Percentiles rank a stretch among this genome's conserved stretches.
Conservation (phyloP, 2,888 invertebrate species). For the Meiosimyza platycephala region DNA sequence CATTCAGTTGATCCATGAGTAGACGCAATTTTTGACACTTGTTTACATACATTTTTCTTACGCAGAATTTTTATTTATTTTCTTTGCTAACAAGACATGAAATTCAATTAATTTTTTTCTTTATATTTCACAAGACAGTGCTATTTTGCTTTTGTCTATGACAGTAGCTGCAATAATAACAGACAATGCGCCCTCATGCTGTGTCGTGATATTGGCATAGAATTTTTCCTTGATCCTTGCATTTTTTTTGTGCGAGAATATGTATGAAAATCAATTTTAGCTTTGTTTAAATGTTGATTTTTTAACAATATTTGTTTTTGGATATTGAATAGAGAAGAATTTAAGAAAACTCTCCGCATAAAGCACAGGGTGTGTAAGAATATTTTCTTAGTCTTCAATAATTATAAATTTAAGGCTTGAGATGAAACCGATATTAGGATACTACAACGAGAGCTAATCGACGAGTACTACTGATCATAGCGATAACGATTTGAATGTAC, state of each 20-base stretch:
- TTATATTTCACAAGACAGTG: too few species aligned
- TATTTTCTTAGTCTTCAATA: too few species aligned
- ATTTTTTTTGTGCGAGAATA: neutral
- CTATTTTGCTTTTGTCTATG: too few species aligned
- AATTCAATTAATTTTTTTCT: constrained; percentile 33
- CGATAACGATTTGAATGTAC: too few species aligned
- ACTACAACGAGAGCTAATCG: too few species aligned
- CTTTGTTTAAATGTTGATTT: constrained; percentile 32
- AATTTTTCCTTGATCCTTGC: neutral
- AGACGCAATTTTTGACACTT: constrained; percentile 43
- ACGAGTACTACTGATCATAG: too few species aligned
- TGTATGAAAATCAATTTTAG: constrained; percentile 17
- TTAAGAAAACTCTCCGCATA: neutral
- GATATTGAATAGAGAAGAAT: constrained; percentile 10
- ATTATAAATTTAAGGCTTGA: too few species aligned
- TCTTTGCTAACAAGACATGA: constrained; percentile 6
- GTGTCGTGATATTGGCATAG: constrained; percentile 23
- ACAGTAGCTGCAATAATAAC: neutral
- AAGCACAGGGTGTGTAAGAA: constrained; percentile 26
- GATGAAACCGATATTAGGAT: too few species aligned
- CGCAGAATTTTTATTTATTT: neutral
- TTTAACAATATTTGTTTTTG: constrained; percentile 43
- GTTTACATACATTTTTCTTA: constrained; percentile 44
- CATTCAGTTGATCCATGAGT: neutral
- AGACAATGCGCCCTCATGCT: constrained; percentile 28